Evolutionary conservation across 2,113 vertebrate species (phyloP).

Genomic region (Bungarus multicinctus): DNA sequence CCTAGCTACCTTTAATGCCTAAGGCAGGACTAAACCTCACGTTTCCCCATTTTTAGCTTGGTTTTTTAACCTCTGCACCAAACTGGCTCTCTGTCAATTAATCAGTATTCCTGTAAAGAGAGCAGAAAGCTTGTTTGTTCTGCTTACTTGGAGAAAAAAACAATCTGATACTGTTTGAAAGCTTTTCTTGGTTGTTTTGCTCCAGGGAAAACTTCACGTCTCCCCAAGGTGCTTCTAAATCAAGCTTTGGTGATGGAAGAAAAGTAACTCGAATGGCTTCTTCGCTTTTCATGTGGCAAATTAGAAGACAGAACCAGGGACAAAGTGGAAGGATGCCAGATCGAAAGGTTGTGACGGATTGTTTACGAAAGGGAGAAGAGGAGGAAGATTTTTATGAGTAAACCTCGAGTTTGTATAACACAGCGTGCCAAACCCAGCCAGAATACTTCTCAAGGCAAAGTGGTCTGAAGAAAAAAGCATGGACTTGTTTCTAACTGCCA

Average conservation of each 20-base stretch:
- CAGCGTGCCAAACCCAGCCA: conserved; percentile 24
- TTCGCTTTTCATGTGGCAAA: fast-evolving
- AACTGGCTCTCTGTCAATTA: neutral
- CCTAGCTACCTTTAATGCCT: neutral
- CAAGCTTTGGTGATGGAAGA: neutral
- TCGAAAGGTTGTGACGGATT: conserved; percentile 13
- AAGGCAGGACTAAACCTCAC: neutral
- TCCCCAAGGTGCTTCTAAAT: neutral
- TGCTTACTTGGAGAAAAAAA: neutral
- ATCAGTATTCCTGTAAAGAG: neutral
- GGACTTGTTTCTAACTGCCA: neutral
- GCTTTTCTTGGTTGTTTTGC: neutral
- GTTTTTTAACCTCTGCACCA: neutral
- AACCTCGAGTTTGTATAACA: conserved; percentile 31
- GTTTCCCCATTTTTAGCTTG: neutral
- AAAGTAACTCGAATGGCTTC: neutral
- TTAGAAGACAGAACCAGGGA: conserved; percentile 25
- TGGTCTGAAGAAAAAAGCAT: neutral
- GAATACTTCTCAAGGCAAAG: conserved; percentile 10
- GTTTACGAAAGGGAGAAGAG: conserved; percentile 10
- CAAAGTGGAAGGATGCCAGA: conserved; percentile 38
- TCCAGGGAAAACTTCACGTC: neutral
- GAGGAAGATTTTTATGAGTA: conserved; percentile 29
- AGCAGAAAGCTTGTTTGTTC: neutral
- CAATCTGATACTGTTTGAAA: neutral